These are phyloP conservation scores for Acromyrmex echinatior DNA, from an alignment of 1,140 invertebrate genomes.

Conservation along the genomic window DNA sequence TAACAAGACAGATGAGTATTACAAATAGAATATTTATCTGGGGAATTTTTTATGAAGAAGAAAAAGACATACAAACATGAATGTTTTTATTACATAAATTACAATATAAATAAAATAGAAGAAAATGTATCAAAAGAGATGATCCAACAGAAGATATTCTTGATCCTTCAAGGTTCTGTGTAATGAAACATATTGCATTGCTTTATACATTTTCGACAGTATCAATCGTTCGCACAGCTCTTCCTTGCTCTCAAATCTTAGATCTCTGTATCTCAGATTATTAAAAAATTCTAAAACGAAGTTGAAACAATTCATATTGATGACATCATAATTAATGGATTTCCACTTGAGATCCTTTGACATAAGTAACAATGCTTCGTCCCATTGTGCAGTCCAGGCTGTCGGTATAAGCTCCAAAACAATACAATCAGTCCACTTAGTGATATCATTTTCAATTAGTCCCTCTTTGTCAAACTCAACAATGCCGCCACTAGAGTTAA, in stretches of 20 bases:
- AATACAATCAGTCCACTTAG: conserved; percentile 81
- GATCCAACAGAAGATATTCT: conserved; percentile 69
- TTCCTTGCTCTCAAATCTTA: conserved; percentile 80
- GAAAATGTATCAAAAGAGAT: conserved; percentile 1
- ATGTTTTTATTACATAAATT: conserved; percentile 23
- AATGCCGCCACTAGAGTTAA: conserved; percentile 78
- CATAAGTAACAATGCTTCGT: conserved; percentile 76
- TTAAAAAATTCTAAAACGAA: conserved; percentile 84
- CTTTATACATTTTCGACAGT: conserved; percentile 82
- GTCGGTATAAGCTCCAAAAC: conserved; percentile 78
- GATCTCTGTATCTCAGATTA: conserved; percentile 76
- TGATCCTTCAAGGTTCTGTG: conserved; percentile 77
- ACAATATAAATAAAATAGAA: conserved; percentile 28
- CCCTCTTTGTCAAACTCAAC: conserved; percentile 83
- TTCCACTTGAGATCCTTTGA: conserved; percentile 78
- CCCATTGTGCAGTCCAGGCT: conserved; percentile 83
- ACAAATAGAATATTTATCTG: neutral
- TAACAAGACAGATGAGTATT: neutral
- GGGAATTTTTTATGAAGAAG: no score
- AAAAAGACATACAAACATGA: neutral
- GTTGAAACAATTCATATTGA: conserved; percentile 81
- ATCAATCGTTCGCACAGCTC: conserved; percentile 81
- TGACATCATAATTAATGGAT: conserved; percentile 77
- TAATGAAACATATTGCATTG: conserved; percentile 80
- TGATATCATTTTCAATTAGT: conserved; percentile 77